Evolutionary conservation across 2,113 vertebrate species (phyloP), one percentile per base, ranked within the genome.

Genomic region (Etheostoma cragini): DNA sequence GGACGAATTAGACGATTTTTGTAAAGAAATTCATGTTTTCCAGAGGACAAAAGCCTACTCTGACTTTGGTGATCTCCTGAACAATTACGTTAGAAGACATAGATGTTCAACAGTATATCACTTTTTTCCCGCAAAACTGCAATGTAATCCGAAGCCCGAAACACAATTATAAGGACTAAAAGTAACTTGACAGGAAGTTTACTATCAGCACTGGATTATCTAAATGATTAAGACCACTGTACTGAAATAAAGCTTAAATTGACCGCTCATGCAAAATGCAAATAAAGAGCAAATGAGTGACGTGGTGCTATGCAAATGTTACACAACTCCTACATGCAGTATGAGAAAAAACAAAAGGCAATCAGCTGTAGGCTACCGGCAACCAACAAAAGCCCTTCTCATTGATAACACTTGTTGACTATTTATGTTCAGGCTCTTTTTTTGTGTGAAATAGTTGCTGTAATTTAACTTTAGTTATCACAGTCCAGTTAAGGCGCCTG

Each of bases 401-500:
- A 15, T 60, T 38, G 22, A 45, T 3, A 42, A 19, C 22, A 17
- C 69, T 26, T 54, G 50, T 61, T 81, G 19, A 68, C 62, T 38
- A 7, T 72, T 69, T 58, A 58, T n/a, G 30, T 71, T 71, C 16
- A 46, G 8, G 42, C 21, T 72, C 49, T 82, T 80, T 80, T 54
- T 72, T 52, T 21, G 69, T n/a, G 1, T 42, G 8, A 49, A 79
- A 76, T 12, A 3, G 5, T 63, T 49, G 19, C 8, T 64, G 5
- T 61, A 49, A 60, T 76, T 46, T 35, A 46, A 47, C 14, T 45
- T 30, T 0, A 53, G 19, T 77, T 46, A 58, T 63, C 38, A 35
- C 10, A 58, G 58, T 45, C 13, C 54, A 81, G 35, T 30, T 47
- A 15, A 26, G 22, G 16, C 68, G 78, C 73, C 62, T 73, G 68